These are phyloP conservation scores for Sphaerophoria taeniata DNA, from an alignment of 2,888 invertebrate species.

Conservation along the genomic window DNA sequence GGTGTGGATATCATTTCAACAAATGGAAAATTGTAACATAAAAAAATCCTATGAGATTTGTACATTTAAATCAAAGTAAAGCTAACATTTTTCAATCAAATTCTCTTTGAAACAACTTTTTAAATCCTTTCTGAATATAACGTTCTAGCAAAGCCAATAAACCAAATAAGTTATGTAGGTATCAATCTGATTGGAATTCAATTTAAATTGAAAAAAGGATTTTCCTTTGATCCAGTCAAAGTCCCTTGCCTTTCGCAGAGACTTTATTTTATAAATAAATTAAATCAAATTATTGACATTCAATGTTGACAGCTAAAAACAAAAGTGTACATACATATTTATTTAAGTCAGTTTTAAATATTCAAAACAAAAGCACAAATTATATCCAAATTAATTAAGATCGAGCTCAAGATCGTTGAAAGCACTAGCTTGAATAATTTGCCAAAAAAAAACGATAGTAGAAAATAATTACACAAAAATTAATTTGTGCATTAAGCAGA, in stretches of 20 bases:
- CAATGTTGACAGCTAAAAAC: conserved; percentile 42
- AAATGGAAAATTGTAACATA: no score
- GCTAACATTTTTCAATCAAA: no score
- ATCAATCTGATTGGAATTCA: conserved; percentile 48
- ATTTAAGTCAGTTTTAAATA: neutral
- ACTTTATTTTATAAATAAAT: neutral
- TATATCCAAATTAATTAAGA: conserved; percentile 41
- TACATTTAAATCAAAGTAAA: no score
- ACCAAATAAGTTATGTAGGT: neutral
- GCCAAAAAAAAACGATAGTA: neutral
- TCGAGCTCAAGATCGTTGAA: neutral
- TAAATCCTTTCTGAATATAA: no score
- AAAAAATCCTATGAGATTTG: no score
- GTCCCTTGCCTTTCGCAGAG: conserved; percentile 27
- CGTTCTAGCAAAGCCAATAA: no score
- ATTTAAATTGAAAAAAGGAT: conserved; percentile 47
- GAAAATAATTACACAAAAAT: conserved; percentile 38
- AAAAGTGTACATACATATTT: conserved; percentile 33
- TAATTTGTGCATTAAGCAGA: conserved; percentile 2
- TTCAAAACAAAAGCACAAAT: conserved; percentile 7
- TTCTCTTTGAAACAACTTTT: no score
- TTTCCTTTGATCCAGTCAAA: conserved; percentile 48
- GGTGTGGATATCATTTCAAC: no score
- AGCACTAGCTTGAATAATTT: conserved; percentile 1
- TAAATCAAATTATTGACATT: conserved; percentile 25